Conservation (phyloP, 2,797 vertebrate genomes). For the Galagoides demidoff region DNA sequence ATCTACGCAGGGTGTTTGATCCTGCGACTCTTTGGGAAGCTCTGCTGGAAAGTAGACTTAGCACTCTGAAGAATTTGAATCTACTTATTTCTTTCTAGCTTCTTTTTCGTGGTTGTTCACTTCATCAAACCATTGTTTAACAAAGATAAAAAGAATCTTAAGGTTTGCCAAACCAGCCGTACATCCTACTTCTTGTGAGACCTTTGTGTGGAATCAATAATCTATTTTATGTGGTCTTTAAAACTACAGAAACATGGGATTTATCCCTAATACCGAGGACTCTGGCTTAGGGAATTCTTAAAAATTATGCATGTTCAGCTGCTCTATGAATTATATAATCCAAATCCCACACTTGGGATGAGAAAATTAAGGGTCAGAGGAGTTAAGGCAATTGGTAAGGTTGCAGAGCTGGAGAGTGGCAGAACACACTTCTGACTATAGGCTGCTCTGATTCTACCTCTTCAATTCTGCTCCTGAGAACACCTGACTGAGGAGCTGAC, state of each 20-base stretch:
- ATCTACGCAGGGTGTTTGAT: not conserved
- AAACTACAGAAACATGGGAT: not conserved
- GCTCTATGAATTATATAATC: not conserved
- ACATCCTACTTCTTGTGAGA: not conserved
- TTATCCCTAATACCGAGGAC: not conserved
- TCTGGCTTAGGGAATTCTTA: not conserved
- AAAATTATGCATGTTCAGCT: not conserved
- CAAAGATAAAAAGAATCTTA: not conserved
- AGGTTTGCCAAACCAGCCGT: not conserved
- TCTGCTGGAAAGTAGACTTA: not conserved
- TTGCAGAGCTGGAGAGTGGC: not conserved
- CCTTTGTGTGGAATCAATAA: no score
- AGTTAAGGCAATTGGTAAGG: not conserved
- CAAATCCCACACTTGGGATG: not conserved
- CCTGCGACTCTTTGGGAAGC: not conserved
- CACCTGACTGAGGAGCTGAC: not conserved
- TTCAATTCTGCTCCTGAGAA: not conserved
- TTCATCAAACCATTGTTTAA: not conserved
- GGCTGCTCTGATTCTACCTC: not conserved
- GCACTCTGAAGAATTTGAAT: conserved; percentile 9
- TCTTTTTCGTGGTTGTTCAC: not conserved
- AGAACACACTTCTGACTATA: not conserved
- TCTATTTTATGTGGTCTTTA: no score
- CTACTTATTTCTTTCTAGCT: not conserved
- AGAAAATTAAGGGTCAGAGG: not conserved